A percentile compares a stretch with the other conserved stretches of the same genome.
Evolutionary conservation across 2,888 invertebrate genomes (phyloP).

Genomic region (Xestia ashworthii): DNA sequence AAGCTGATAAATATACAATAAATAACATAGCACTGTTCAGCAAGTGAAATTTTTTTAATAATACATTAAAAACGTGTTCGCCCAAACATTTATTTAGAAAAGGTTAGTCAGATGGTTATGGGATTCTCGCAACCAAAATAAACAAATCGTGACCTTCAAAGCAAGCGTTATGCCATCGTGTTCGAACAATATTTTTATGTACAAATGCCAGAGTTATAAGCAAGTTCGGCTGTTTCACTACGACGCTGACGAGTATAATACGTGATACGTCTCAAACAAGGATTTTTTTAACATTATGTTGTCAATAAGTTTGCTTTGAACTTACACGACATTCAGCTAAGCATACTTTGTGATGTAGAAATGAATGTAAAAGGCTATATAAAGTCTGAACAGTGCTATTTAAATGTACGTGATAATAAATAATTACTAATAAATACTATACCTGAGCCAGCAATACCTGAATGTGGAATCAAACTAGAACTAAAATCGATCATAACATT

Average conservation of each 20-base stretch:
- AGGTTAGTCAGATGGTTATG: slow-evolving; percentile 16
- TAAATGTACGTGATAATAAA: slow-evolving; percentile 49
- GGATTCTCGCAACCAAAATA: slow-evolving; percentile 18
- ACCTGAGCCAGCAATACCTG: slow-evolving; percentile 69
- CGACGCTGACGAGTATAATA: slow-evolving; percentile 1
- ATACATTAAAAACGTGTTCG: neutral
- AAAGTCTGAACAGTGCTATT: slow-evolving; percentile 48
- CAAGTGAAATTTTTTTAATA: slow-evolving; percentile 1
- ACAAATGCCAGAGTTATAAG: slow-evolving; percentile 10
- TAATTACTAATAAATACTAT: slow-evolving; percentile 61
- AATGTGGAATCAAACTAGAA: slow-evolving; percentile 65
- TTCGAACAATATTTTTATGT: slow-evolving; percentile 12
- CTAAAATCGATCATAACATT: slow-evolving; percentile 63
- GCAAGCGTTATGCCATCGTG: slow-evolving; percentile 25
- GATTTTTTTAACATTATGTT: slow-evolving; percentile 15
- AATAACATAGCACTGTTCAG: slow-evolving; percentile 59
- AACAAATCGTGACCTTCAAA: slow-evolving; percentile 36
- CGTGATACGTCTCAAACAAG: neutral
- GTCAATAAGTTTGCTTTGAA: neutral
- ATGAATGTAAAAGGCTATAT: neutral
- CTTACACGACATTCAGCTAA: neutral
- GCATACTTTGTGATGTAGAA: neutral
- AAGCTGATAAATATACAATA: slow-evolving; percentile 54
- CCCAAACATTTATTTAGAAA: neutral
- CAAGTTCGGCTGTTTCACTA: neutral